Evolutionary conservation across 2,888 invertebrate genomes (phyloP), one percentile per base, ranked within the genome.

Genomic region (Hesperia comma): DNA sequence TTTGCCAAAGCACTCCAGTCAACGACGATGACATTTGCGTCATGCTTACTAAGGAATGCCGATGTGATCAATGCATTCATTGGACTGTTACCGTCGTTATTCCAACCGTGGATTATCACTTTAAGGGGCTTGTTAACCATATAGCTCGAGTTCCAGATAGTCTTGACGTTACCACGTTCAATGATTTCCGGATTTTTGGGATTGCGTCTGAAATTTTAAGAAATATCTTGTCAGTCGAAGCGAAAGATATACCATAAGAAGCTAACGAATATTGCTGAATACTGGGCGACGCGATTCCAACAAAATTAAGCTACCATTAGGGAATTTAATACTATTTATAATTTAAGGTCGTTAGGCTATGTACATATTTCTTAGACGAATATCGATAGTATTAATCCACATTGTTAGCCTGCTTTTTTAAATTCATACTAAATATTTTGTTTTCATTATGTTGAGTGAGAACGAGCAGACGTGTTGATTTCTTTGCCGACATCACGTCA

Each of bases 1-100:
- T 72, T 75, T 14, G 85, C 84, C 0, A 82, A 70, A 12, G 60
- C 56, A 0, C 78, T 72, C 90, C 90, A 90, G 71, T 90, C 90
- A 0, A 90, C 81, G 1, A 88, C 82, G 17, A 90, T 85, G 2
- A 90, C 84, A 62, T 89, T 90, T 14, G 71, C 73, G 58, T 90
- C 86, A n/a, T 74, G 76, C 2, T 72, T 74, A 2, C 74, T 78
- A 6, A 88, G 78, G 74, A 82, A 83, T 7, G 86, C 83, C 21
- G 76, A 68, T 14, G 76, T 82, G 55, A 85, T 75, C 6, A 71
- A 56, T 0, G 77, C 73, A 70, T 84, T 86, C 69, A 85, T 68
- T 5, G 62, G 60, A 6, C 76, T 74, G 61, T 74, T 74, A 12
- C 78, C 77, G 26, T 75, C 70, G 68, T 71, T 77, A 61, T 76